A percentile compares a stretch with the other conserved stretches of the same genome.
These are phyloP conservation scores for Pseudochirops cupreus DNA, from an alignment of 2,797 vertebrate species.

Conservation along the genomic window DNA sequence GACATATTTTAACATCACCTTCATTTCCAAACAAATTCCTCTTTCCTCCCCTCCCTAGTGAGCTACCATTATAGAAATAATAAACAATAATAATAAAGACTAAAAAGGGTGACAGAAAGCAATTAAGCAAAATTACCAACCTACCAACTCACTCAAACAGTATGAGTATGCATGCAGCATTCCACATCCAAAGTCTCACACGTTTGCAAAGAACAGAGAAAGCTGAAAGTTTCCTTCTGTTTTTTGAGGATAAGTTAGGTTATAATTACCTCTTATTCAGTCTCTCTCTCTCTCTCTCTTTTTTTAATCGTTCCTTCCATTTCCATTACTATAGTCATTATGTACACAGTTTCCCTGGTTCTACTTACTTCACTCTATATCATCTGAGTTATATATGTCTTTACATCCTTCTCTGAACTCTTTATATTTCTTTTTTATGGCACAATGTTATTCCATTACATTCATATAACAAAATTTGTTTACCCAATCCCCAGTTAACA, in stretches of 20 bases:
- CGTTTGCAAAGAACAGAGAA: background rate
- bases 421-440: background rate
- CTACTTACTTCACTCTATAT: background rate
- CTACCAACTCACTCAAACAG: background rate
- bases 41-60: background rate
- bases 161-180: background rate
- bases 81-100: background rate
- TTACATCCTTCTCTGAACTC: background rate
- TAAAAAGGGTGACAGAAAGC: background rate
- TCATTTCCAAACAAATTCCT: background rate
- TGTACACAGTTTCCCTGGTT: background rate
- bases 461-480: background rate
- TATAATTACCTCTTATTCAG: background rate
- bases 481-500: background rate
- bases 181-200: background rate
- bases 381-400: background rate
- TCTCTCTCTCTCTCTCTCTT: background rate
- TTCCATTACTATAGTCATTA: background rate
- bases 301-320: background rate
- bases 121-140: background rate
- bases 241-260: background rate
- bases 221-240: background rate
- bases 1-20: background rate
- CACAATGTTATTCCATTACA: background rate
- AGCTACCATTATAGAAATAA: background rate